Percentiles rank a stretch among this genome's conserved stretches.
Evolutionary conservation across 2,888 invertebrate genomes (phyloP).

Genomic region (Platypus cylindrus): DNA sequence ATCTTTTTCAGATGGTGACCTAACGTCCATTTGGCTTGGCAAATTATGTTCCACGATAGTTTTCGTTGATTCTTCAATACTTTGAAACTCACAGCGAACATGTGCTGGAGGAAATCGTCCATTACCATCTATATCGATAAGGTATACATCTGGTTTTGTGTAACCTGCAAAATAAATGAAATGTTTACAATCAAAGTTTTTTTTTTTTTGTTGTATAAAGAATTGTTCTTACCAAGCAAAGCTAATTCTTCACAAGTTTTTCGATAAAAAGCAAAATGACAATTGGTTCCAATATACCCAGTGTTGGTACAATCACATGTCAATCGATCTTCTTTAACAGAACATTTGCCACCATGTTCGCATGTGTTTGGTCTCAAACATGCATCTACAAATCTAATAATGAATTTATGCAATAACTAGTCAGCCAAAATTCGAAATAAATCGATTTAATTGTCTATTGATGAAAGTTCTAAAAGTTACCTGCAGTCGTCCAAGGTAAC

Average conservation of each 20-base stretch:
- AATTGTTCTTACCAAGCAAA: constrained; percentile 55
- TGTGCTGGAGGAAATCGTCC: constrained; percentile 84
- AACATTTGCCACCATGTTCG: constrained; percentile 84
- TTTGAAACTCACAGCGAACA: constrained; percentile 86
- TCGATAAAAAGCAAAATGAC: constrained; percentile 84
- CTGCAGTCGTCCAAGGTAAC: constrained; percentile 81
- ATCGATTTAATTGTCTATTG: too few relatives aligned
- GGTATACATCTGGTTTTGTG: constrained; percentile 80
- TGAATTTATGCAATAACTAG: background rate
- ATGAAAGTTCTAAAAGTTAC: constrained; percentile 45
- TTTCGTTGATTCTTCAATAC: constrained; percentile 71
- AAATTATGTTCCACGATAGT: constrained; percentile 85
- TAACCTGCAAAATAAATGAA: constrained; percentile 39
- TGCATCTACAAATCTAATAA: constrained; percentile 65
- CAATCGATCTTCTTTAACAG: constrained; percentile 74
- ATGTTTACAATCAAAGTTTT: background rate
- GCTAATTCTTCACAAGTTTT: constrained; percentile 89
- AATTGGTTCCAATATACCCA: constrained; percentile 86
- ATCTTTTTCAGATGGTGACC: constrained; percentile 64
- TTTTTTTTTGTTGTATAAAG: background rate
- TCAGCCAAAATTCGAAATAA: background rate
- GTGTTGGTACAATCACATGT: constrained; percentile 84
- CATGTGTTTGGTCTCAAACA: constrained; percentile 83
- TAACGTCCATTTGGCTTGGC: constrained; percentile 79
- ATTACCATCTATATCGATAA: constrained; percentile 88